A percentile compares a stretch with the other conserved stretches of the same genome.
These are phyloP conservation scores for Agrochola macilenta DNA, from an alignment of 2,888 invertebrate genomes.

Conservation along the genomic window DNA sequence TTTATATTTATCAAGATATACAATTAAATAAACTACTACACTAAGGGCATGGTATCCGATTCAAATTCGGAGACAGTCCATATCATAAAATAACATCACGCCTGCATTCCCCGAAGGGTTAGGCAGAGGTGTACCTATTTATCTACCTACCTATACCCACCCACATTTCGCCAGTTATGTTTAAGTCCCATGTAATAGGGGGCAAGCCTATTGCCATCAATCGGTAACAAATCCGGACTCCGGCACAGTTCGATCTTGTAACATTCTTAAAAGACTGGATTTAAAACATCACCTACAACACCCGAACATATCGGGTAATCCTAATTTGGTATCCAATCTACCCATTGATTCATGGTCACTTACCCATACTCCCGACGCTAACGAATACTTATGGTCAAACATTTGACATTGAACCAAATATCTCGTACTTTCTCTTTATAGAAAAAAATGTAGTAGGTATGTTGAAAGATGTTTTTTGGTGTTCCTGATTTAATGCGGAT, in stretches of 20 bases:
- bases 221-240: no score
- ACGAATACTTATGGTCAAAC: slow-evolving; percentile 67
- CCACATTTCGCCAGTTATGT: no score
- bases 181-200: no score
- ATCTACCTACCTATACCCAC: no score
- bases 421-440: slow-evolving; percentile 57
- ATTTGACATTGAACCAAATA: slow-evolving; percentile 57
- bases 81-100: no score
- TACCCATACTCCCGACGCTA: slow-evolving; percentile 71
- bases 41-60: no score
- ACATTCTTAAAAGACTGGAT: slow-evolving; percentile 3
- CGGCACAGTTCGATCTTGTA: background rate
- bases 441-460: slow-evolving; percentile 10
- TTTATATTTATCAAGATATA: no score
- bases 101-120: no score
- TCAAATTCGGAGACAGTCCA: no score
- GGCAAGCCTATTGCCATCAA: no score
- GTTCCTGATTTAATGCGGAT: no score
- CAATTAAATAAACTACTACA: background rate
- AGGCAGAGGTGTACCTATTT: no score
- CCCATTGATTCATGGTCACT: slow-evolving; percentile 72
- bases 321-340: slow-evolving; percentile 78
- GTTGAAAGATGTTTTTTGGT: background rate
- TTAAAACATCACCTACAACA: slow-evolving; percentile 31
- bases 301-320: slow-evolving; percentile 67